These are phyloP conservation scores for Drosophila fuyamai DNA, from an alignment of 1,140 invertebrate species.

Conservation along the genomic window DNA sequence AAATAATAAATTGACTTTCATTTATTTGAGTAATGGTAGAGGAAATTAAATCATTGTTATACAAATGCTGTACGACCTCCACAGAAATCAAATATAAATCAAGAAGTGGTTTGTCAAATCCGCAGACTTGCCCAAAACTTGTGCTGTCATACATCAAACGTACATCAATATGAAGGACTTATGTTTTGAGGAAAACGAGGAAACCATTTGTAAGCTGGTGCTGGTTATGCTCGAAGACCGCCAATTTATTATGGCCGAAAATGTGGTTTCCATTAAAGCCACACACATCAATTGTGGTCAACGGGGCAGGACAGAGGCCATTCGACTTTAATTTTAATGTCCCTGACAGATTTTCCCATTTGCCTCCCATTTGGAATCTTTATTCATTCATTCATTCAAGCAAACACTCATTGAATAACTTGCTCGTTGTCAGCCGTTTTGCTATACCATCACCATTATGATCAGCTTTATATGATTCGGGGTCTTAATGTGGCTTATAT, in stretches of 20 bases:
- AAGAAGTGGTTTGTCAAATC: conserved; percentile 23
- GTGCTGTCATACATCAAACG: conserved; percentile 43
- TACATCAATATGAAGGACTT: conserved; percentile 28
- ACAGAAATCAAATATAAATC: conserved; percentile 39
- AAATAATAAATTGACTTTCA: background rate
- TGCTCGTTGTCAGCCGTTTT: conserved; percentile 3
- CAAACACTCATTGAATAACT: conserved; percentile 34
- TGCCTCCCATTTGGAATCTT: conserved; percentile 21
- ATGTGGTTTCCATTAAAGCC: conserved; percentile 73
- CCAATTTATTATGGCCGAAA: conserved; percentile 52
- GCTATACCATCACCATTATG: conserved; percentile 54
- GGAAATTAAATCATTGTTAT: background rate
- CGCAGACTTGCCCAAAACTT: conserved; percentile 14
- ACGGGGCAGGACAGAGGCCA: conserved; percentile 40
- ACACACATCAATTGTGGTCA: conserved; percentile 62
- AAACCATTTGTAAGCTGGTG: conserved; percentile 22
- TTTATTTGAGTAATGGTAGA: background rate
- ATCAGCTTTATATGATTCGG: conserved; percentile 70
- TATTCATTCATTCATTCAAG: conserved; percentile 59
- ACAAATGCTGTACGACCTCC: conserved; percentile 11
- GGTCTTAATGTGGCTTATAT: background rate
- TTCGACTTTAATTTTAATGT: conserved; percentile 67
- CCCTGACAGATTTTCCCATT: conserved; percentile 28
- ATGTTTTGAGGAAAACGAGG: conserved; percentile 1
- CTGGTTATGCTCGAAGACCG: conserved; percentile 18